Evolutionary conservation across 2,888 invertebrate genomes (phyloP), one percentile per base, ranked within the genome.

Genomic region (Elegia similella): DNA sequence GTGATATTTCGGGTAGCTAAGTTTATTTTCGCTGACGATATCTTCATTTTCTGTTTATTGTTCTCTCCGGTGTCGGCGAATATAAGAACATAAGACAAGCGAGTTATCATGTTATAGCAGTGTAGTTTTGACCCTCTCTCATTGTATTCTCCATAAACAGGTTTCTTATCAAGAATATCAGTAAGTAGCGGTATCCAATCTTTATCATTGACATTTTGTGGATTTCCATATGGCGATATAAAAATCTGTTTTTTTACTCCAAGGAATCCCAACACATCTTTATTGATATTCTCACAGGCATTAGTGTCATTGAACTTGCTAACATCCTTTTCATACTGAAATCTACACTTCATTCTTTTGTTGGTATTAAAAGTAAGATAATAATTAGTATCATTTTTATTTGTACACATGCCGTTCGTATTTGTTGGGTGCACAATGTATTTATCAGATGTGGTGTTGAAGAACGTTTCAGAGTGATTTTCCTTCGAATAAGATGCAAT

Each of bases 281-380:
- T 70, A 69, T 88, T 86, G 62, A 90, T 77, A 15, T 60, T 69
- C 48, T 72, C 67, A 67, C 90, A 91, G 17, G 66, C 56, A 16
- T 73, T 66, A 7, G 78, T 79, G 42, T 68, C 69, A 61, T 84
- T 86, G 43, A 62, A 61, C 13, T 55, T 47, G 7, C 59, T 60
- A 50, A 62, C 54, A 38, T 68, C 60, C 13, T 63, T 59, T 30
- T 62, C 62, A 12, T 80, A 67, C 44, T 64, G 50, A 56, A 79
- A 76, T 61, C 80, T 76, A 69, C 93, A 93, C 66, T 86, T 92
- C 2, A 77, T 72, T 68, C 90, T 80, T 66, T 82, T 82, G 64
- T 93, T 93, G 8, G 75, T 72, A 12, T 92, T 92, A 75, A 93
- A 93, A 61, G 85, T 75, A 29, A 93, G 62, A 13, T 74, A 64